Conservation (phyloP, 2,797 vertebrate genomes). For the Centroberyx gerrardi region DNA sequence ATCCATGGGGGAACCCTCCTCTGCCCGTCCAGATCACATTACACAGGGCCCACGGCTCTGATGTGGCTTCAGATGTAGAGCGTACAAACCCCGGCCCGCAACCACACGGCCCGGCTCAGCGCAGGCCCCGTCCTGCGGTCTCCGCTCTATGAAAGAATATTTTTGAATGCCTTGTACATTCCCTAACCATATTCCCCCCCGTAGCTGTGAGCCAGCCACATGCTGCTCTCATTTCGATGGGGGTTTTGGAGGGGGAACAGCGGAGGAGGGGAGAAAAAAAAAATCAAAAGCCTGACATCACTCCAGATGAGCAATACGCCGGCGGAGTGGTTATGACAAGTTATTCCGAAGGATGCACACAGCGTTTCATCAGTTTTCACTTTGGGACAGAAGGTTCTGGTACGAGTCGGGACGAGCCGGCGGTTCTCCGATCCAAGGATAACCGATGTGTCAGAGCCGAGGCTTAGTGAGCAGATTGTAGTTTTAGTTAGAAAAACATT, state of each 20-base stretch:
- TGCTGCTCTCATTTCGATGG: conserved; percentile 73
- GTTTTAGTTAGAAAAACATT: not conserved
- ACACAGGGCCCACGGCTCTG: conserved; percentile 76
- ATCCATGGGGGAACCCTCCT: conserved; percentile 72
- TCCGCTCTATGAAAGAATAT: conserved; percentile 76
- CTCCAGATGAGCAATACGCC: conserved; percentile 19
- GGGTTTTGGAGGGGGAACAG: conserved; percentile 10
- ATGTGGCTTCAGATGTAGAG: conserved; percentile 83
- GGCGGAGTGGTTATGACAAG: conserved; percentile 54
- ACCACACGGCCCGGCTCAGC: conserved; percentile 72
- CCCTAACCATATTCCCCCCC: conserved; percentile 55
- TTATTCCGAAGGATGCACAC: conserved; percentile 40
- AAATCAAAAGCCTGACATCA: conserved; percentile 26
- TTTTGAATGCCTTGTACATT: conserved; percentile 75
- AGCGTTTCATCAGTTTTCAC: conserved; percentile 48
- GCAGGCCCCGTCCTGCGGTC: conserved; percentile 77
- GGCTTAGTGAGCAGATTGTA: conserved; percentile 2
- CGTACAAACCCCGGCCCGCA: conserved; percentile 73
- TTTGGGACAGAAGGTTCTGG: conserved; percentile 44
- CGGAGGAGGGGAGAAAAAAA: not conserved
- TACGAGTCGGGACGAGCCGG: conserved; percentile 10
- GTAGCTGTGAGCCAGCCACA: conserved; percentile 40
- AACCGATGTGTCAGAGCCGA: conserved; percentile 35
- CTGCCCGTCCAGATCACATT: conserved; percentile 77
- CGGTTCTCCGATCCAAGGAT: not conserved